These are phyloP conservation scores for Scaptodrosophila lebanonensis DNA, from an alignment of 1,140 invertebrate species.

Conservation along the genomic window DNA sequence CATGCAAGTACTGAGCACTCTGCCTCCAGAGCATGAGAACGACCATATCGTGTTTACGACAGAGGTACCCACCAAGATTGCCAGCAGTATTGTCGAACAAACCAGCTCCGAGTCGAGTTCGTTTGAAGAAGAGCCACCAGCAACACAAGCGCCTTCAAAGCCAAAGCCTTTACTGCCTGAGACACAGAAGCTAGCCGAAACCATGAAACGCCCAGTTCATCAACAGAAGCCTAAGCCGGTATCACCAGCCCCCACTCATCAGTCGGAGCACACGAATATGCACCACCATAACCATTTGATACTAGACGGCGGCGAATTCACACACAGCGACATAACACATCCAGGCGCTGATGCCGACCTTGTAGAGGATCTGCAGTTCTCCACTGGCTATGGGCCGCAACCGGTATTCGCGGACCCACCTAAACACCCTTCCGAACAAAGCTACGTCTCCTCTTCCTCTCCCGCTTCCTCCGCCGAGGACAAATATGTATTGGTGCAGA, in stretches of 20 bases:
- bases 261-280: slow-evolving; percentile 8
- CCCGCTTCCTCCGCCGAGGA: slow-evolving; percentile 30
- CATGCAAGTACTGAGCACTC: slow-evolving; percentile 57
- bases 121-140: slow-evolving; percentile 52
- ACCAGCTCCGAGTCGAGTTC: slow-evolving; percentile 67
- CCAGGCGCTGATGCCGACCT: slow-evolving; percentile 73
- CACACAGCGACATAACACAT: slow-evolving; percentile 75
- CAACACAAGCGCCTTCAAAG: slow-evolving; percentile 13
- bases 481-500: slow-evolving; percentile 63
- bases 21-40: slow-evolving; percentile 51
- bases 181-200: slow-evolving; percentile 24
- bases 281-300: slow-evolving; percentile 60
- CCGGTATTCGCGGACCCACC: slow-evolving; percentile 61
- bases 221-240: slow-evolving; percentile 31
- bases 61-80: slow-evolving; percentile 65
- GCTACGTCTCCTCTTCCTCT: slow-evolving; percentile 44
- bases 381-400: slow-evolving; percentile 70
- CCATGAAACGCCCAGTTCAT: slow-evolving; percentile 42
- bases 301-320: slow-evolving; percentile 63
- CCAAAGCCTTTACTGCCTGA: slow-evolving; percentile 13
- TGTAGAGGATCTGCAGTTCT: slow-evolving; percentile 72
- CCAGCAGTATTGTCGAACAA: slow-evolving; percentile 38
- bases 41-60: slow-evolving; percentile 61
- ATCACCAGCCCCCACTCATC: background rate
- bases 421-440: slow-evolving; percentile 9